These are phyloP conservation scores for Arvicanthis niloticus DNA, from an alignment of 2,113 vertebrate species.

Conservation along the genomic window DNA sequence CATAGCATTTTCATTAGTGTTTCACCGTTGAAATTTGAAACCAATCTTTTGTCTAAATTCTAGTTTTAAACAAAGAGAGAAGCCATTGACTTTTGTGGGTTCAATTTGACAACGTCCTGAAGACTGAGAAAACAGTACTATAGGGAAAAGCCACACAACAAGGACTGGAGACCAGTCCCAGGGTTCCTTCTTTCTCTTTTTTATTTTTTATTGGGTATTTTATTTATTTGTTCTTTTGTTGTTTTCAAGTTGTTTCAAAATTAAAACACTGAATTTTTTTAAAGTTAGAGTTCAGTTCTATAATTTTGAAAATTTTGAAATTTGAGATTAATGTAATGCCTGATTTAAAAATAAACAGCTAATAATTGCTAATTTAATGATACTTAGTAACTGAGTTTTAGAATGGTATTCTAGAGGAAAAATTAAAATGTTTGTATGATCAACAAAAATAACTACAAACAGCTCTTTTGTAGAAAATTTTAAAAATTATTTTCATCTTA, in stretches of 20 bases:
- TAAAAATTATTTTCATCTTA: not conserved
- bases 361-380: not conserved
- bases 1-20: not conserved
- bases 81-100: not conserved
- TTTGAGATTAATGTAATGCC: not conserved
- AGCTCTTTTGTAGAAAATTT: not conserved
- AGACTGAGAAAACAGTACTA: not conserved
- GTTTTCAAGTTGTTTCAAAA: not conserved
- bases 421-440: not conserved
- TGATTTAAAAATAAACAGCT: not conserved
- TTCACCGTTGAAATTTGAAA: constrained; percentile 41
- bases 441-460: not conserved
- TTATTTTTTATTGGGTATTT: no score
- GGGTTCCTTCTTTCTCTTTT: not conserved
- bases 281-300: not conserved
- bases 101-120: not conserved
- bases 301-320: not conserved
- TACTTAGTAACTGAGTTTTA: not conserved
- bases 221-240: not conserved
- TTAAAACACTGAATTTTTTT: not conserved
- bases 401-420: not conserved
- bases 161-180: not conserved
- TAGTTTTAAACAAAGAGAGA: not conserved
- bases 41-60: not conserved
- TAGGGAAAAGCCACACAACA: not conserved